Evolutionary conservation across 2,113 vertebrate genomes (phyloP).

Genomic region (Oreocharis arfaki): DNA sequence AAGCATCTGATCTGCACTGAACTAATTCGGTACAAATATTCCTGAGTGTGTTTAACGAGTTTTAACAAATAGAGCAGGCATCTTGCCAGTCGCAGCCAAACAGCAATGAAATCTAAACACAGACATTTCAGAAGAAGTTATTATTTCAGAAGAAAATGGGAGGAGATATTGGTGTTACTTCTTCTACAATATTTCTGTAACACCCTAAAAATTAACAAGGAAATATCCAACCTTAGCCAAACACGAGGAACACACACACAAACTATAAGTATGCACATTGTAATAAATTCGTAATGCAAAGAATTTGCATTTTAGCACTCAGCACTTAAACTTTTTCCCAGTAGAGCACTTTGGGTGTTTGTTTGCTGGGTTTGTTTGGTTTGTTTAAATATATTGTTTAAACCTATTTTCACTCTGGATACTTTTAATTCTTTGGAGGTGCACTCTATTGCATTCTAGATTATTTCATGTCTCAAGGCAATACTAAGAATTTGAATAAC

Average conservation of each 20-base stretch:
- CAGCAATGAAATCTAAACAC: not conserved
- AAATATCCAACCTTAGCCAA: not conserved
- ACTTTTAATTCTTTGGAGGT: not conserved
- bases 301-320: not conserved
- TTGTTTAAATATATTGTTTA: not conserved
- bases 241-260: not conserved
- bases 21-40: constrained; percentile 2
- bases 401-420: not conserved
- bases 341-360: not conserved
- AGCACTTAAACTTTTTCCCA: not conserved
- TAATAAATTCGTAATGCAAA: not conserved
- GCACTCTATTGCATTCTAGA: not conserved
- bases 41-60: not conserved
- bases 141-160: not conserved
- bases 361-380: not conserved
- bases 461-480: not conserved
- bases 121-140: not conserved
- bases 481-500: not conserved
- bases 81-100: constrained; percentile 8
- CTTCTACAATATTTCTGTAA: not conserved
- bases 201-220: not conserved
- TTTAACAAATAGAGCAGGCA: not conserved
- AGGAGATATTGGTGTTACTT: not conserved
- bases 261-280: fast-evolving
- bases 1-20: not conserved